A percentile compares a stretch with the other conserved stretches of the same genome.
Evolutionary conservation across 2,113 vertebrate species (phyloP).

Genomic region (Tenebrosternarchus preto): DNA sequence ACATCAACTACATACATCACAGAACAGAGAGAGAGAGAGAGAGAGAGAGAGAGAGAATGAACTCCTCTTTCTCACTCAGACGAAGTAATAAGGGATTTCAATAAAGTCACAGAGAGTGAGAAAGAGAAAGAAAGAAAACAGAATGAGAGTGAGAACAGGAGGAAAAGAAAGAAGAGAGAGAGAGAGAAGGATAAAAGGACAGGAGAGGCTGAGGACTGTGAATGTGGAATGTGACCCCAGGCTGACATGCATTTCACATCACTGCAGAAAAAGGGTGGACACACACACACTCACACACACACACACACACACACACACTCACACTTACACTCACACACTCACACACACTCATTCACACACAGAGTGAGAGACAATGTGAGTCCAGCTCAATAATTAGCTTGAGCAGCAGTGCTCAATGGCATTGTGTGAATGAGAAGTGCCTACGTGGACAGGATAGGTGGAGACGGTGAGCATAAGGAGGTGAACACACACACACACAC

Average conservation of each 20-base stretch:
- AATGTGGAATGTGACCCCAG: conserved; percentile 30
- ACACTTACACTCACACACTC: conserved; percentile 12
- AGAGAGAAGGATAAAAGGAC: background rate
- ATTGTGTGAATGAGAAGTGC: conserved; percentile 30
- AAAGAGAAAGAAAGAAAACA: background rate
- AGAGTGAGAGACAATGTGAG: conserved; percentile 15
- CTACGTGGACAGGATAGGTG: conserved; percentile 35
- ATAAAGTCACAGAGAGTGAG: background rate
- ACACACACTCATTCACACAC: conserved; percentile 34
- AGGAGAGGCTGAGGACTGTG: background rate
- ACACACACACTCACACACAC: conserved; percentile 29
- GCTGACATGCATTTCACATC: conserved; percentile 12
- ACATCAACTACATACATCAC: background rate
- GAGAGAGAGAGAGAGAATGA: background rate
- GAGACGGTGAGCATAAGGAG: background rate
- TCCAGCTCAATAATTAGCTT: conserved; percentile 29
- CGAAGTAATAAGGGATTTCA: conserved; percentile 9
- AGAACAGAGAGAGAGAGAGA: background rate
- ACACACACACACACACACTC: conserved; percentile 15
- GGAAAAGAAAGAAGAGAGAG: background rate
- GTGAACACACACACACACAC: background rate
- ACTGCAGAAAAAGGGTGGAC: background rate
- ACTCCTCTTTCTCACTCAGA: no score
- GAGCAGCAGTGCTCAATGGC: background rate
- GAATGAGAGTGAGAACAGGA: background rate